Conservation (phyloP, 2,113 vertebrate species). For the Hipposideros armiger region DNA sequence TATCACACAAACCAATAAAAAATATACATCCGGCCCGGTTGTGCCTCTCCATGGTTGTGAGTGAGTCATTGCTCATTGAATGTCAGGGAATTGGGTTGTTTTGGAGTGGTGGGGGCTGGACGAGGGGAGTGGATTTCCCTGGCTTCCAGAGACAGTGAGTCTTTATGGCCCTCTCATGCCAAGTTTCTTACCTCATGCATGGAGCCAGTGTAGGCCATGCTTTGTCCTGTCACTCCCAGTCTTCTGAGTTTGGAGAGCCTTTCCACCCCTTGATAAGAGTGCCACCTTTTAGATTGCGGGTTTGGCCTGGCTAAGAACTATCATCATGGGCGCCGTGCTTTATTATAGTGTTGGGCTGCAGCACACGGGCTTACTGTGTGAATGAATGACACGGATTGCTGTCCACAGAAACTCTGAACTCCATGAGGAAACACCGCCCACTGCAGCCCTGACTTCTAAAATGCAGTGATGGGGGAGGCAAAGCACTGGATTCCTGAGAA, state of each 20-base stretch:
- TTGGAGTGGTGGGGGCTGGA: not conserved
- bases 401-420: conserved; percentile 1
- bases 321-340: not conserved
- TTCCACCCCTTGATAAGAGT: conserved; percentile 19
- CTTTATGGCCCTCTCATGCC: not conserved
- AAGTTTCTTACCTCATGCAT: not conserved
- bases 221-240: not conserved
- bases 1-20: not conserved
- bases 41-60: not conserved
- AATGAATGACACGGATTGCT: not conserved
- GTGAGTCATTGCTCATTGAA: not conserved
- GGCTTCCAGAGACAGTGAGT: not conserved
- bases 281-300: not conserved
- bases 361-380: not conserved
- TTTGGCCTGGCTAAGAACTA: not conserved
- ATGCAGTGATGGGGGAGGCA: not conserved
- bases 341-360: not conserved
- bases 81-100: conserved; percentile 8
- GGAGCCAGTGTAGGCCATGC: not conserved
- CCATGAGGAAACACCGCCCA: not conserved
- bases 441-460: conserved; percentile 22
- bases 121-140: not conserved
- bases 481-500: not conserved
- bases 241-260: conserved; percentile 13
- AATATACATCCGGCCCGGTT: not conserved